These are phyloP conservation scores for Labia minor DNA, from an alignment of 2,888 invertebrate genomes.

Conservation along the genomic window DNA sequence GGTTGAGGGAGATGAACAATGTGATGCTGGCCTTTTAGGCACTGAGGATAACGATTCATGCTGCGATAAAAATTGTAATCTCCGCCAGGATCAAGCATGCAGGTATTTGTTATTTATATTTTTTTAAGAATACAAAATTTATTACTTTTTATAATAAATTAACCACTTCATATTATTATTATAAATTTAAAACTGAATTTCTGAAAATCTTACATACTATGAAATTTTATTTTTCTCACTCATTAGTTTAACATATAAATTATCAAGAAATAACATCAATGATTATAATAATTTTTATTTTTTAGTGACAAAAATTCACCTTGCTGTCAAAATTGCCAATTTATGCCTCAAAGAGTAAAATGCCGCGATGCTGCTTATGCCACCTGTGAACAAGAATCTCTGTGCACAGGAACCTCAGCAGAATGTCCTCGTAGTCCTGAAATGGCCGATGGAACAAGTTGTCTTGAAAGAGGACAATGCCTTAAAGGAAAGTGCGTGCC, in stretches of 20 bases:
- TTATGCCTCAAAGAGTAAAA: slow-evolving; percentile 68
- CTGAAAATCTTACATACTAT: no score
- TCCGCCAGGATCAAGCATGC: slow-evolving; percentile 74
- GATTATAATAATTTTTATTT: slow-evolving; percentile 21
- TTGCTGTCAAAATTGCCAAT: slow-evolving; percentile 85
- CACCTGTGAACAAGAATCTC: slow-evolving; percentile 85
- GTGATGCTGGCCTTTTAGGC: slow-evolving; percentile 87
- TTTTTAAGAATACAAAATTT: neutral
- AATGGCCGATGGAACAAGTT: slow-evolving; percentile 74
- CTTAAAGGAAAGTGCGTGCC: slow-evolving; percentile 83
- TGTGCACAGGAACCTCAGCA: slow-evolving; percentile 70
- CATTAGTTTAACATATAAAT: no score
- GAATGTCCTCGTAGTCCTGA: slow-evolving; percentile 80
- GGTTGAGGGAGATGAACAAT: slow-evolving; percentile 92
- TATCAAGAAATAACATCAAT: no score
- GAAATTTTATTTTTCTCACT: no score
- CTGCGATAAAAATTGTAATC: slow-evolving; percentile 84
- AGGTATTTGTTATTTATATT: slow-evolving; percentile 49
- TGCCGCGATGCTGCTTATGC: slow-evolving; percentile 85
- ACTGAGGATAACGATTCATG: slow-evolving; percentile 89
- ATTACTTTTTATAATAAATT: neutral
- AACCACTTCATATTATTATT: no score
- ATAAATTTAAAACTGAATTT: no score
- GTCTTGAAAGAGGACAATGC: slow-evolving; percentile 86
- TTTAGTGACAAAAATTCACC: slow-evolving; percentile 89